Conservation (phyloP, 2,113 vertebrate genomes). For the Otis tarda region DNA sequence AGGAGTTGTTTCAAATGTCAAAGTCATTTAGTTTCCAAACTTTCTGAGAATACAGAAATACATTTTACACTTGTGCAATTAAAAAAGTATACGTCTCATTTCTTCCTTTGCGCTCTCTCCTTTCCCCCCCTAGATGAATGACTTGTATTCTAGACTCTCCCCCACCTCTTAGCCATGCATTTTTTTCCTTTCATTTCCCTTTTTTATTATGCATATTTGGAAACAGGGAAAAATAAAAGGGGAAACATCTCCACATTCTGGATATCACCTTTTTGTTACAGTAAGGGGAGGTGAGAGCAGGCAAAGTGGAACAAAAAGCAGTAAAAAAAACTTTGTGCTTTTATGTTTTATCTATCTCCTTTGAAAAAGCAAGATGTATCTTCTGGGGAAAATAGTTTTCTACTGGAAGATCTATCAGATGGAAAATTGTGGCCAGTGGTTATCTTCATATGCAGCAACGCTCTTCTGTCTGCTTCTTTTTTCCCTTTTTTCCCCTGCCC, state of each 20-base stretch:
- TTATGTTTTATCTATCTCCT: background rate
- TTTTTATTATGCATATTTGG: background rate
- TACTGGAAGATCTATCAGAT: background rate
- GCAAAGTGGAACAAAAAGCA: background rate
- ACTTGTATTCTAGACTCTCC: background rate
- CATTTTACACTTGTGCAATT: background rate
- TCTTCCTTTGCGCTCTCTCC: background rate
- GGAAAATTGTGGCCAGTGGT: background rate
- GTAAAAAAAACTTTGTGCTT: background rate
- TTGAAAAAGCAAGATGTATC: background rate
- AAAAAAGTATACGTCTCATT: background rate
- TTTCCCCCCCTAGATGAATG: background rate
- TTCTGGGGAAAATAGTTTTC: background rate
- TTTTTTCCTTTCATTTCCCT: background rate
- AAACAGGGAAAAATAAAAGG: background rate
- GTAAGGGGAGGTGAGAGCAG: background rate
- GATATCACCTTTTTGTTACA: background rate
- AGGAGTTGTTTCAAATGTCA: background rate
- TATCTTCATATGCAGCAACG: background rate
- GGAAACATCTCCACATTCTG: background rate
- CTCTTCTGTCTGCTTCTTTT: background rate
- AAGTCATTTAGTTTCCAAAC: background rate
- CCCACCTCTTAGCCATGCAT: accelerated
- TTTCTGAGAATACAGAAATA: background rate
- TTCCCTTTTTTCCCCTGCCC: too few relatives aligned